phyloP scores from a whole-genome alignment of 2,797 vertebrate genomes.

The Enteromius treurensis region DNA sequence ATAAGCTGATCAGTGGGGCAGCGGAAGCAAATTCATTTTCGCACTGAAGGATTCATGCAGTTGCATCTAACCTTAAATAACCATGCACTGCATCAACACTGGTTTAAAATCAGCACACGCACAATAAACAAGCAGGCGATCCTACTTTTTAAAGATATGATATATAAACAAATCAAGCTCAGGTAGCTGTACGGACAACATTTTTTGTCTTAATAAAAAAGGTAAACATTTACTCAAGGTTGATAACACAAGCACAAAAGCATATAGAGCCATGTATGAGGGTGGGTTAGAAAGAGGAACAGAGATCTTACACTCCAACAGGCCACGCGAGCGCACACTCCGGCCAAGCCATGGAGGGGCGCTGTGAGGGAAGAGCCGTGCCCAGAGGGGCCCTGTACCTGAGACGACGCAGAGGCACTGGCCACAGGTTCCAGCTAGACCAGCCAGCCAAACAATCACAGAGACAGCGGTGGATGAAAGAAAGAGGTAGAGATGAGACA shows the following conservation, averaged over 20 bases:
- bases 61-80: neutral
- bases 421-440: conserved; percentile 83
- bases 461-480: conserved; percentile 56
- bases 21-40: neutral
- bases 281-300: conserved; percentile 54
- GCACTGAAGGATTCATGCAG: conserved; percentile 2
- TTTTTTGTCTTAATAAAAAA: neutral
- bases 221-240: neutral
- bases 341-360: conserved; percentile 78
- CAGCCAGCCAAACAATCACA: conserved; percentile 59
- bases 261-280: neutral
- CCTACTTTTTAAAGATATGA: neutral
- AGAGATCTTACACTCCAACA: conserved; percentile 88
- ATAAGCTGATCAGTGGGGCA: neutral
- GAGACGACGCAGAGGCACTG: conserved; percentile 71
- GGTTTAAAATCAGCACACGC: neutral
- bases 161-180: neutral
- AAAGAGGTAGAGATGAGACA: conserved; percentile 55
- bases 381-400: conserved; percentile 82
- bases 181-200: neutral
- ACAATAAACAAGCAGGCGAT: neutral
- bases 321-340: conserved; percentile 82
- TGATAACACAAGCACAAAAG: conserved; percentile 2
- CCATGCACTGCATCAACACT: conserved; percentile 3
- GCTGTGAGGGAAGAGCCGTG: conserved; percentile 69